Percentiles rank a stretch among this genome's conserved stretches.
phyloP scores from a whole-genome alignment of 2,888 invertebrate species.

The Spodoptera littoralis region DNA sequence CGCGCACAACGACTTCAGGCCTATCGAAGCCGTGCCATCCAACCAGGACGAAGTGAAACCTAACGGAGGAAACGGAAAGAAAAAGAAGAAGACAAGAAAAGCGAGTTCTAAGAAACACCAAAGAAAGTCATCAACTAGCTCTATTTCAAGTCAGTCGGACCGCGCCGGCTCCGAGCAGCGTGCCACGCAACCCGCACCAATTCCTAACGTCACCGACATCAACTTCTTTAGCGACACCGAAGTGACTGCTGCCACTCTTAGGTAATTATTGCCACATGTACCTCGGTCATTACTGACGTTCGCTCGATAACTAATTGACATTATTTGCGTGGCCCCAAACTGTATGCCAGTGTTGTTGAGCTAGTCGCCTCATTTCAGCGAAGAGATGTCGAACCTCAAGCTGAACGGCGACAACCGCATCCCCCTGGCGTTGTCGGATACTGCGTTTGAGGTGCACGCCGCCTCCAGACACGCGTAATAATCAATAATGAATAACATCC shows the following conservation, averaged over 20 bases:
- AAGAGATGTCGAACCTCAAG: constrained; percentile 87
- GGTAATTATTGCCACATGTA: constrained; percentile 75
- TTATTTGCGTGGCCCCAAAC: constrained; percentile 22
- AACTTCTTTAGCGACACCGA: constrained; percentile 98
- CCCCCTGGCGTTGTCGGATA: constrained; percentile 86
- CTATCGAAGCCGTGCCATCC: constrained; percentile 82
- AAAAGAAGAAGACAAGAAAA: constrained; percentile 94
- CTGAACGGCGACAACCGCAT: constrained; percentile 86
- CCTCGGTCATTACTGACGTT: constrained; percentile 9
- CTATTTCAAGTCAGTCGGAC: constrained; percentile 86
- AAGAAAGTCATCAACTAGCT: constrained; percentile 91
- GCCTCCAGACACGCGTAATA: constrained; percentile 87
- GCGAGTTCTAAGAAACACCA: constrained; percentile 94
- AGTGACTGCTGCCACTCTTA: constrained; percentile 90
- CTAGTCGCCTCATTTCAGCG: constrained; percentile 79
- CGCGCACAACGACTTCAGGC: constrained; percentile 90
- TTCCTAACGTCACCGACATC: constrained; percentile 77
- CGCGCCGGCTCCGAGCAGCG: constrained; percentile 84
- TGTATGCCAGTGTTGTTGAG: constrained; percentile 53
- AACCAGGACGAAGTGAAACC: constrained; percentile 85
- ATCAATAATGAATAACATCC: constrained; percentile 63
- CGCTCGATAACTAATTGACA: constrained; percentile 11
- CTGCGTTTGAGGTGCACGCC: constrained; percentile 87
- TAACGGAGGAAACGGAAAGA: constrained; percentile 89
- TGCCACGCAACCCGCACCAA: constrained; percentile 72